Conservation (phyloP, 2,113 vertebrate genomes). For the Rhombomys opimus region DNA sequence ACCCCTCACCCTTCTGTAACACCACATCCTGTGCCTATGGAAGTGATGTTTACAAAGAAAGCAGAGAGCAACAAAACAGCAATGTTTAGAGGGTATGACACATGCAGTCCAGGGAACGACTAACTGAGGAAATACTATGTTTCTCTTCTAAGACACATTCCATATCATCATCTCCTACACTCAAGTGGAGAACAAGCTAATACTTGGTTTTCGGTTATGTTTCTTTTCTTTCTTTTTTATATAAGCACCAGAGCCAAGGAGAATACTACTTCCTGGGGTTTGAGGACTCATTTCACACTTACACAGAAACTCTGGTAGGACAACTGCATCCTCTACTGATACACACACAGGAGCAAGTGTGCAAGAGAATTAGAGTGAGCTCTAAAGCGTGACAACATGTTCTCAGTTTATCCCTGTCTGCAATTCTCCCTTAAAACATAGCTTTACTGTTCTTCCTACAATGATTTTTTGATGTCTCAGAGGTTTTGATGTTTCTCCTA, state of each 20-base stretch:
- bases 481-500: no score
- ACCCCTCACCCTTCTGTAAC: not conserved
- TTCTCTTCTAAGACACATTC: not conserved
- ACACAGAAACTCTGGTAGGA: not conserved
- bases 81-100: not conserved
- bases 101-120: not conserved
- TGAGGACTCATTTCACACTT: not conserved
- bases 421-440: not conserved
- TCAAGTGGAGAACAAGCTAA: not conserved
- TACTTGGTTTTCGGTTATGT: not conserved
- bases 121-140: not conserved
- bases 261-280: not conserved
- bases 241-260: not conserved
- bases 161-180: not conserved
- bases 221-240: not conserved
- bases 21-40: not conserved
- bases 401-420: not conserved
- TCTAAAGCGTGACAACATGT: not conserved
- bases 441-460: not conserved
- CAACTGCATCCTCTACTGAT: no score
- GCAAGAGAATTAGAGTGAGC: not conserved
- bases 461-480: no score
- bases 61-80: no score
- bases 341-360: no score
- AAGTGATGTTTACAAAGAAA: not conserved